Evolutionary conservation across 2,888 invertebrate species (phyloP).

Genomic region (Volucella bombylans): DNA sequence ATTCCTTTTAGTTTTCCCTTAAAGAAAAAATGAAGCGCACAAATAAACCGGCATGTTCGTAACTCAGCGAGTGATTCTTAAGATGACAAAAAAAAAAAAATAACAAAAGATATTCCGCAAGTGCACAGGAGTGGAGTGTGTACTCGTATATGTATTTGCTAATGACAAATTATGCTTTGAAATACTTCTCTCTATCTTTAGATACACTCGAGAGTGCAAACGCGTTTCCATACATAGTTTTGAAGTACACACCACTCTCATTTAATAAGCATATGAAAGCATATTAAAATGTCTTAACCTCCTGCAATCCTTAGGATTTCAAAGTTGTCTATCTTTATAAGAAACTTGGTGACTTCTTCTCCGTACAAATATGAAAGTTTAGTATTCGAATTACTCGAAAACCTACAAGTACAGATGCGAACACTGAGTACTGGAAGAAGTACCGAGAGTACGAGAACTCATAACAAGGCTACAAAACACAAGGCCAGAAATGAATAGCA

Average conservation of each 20-base stretch:
- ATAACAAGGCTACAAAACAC: constrained; percentile 11
- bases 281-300: constrained; percentile 31
- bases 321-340: constrained; percentile 29
- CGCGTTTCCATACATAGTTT: not conserved
- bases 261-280: constrained; percentile 2
- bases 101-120: constrained; percentile 11
- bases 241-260: constrained; percentile 4
- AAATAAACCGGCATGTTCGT: not conserved
- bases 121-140: not conserved
- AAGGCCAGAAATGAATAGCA: constrained; percentile 32
- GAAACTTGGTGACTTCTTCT: constrained; percentile 24
- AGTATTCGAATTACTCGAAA: not conserved
- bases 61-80: constrained; percentile 27
- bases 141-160: constrained; percentile 13
- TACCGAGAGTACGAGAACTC: constrained; percentile 7
- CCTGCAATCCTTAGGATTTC: constrained; percentile 12
- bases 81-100: not conserved
- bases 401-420: not conserved
- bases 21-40: not conserved
- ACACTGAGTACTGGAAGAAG: no score
- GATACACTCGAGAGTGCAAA: no score
- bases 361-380: constrained; percentile 45
- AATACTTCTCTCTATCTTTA: constrained; percentile 5
- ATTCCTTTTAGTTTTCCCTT: not conserved
- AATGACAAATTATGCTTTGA: constrained; percentile 32